Percentiles rank a stretch among this genome's conserved stretches.
Conservation (phyloP, 2,797 vertebrate genomes). For the Darevskia nairensis region DNA sequence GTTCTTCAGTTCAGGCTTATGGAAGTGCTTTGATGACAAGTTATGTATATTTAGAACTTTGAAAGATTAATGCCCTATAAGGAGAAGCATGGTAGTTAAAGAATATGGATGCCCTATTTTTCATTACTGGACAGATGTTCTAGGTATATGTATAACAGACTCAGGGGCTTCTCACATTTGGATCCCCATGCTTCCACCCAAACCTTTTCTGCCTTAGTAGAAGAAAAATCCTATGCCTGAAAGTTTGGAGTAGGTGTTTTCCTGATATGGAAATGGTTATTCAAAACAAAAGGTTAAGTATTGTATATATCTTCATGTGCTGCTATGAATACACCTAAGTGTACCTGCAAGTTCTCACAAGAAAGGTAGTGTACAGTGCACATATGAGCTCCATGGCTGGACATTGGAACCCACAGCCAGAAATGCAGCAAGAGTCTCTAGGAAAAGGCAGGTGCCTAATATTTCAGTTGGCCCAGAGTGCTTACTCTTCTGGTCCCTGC, state of each 20-base stretch:
- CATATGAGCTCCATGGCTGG: neutral
- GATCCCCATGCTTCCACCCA: neutral
- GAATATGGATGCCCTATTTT: rapidly evolving
- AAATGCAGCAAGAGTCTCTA: neutral
- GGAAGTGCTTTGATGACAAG: conserved; percentile 5
- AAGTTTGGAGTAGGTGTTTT: neutral
- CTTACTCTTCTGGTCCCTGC: neutral
- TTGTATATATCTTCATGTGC: neutral
- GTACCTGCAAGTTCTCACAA: neutral
- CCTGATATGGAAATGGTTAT: neutral
- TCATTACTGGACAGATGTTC: neutral
- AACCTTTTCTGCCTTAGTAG: neutral
- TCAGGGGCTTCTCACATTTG: neutral
- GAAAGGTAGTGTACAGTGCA: neutral
- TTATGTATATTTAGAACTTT: neutral
- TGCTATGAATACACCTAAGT: neutral
- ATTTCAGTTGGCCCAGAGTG: neutral
- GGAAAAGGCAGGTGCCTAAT: neutral
- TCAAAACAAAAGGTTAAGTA: neutral
- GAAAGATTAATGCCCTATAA: conserved; percentile 27
- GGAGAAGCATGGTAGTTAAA: conserved; percentile 1
- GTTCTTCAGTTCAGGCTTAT: conserved; percentile 9
- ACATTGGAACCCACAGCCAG: neutral
- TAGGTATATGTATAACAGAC: neutral
- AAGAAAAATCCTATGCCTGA: neutral